Base-by-base conservation (phyloP, 2,113 vertebrate species). In the Romanogobio albipinnatus region DNA sequence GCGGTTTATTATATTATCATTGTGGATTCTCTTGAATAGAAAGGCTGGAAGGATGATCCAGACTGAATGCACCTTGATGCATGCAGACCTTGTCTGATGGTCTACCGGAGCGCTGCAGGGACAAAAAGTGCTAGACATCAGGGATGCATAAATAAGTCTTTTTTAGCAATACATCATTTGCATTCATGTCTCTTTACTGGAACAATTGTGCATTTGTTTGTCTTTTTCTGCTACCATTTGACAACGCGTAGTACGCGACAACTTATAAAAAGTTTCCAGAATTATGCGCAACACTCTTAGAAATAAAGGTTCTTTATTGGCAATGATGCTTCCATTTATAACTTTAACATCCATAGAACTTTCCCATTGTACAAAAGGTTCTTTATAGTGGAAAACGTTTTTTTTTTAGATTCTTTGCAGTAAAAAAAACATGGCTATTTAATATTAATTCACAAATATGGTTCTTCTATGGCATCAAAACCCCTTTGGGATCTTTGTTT, bases 41-140 rank as follows among this genome's bases (percentile, higher is more conserved):
- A 11, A 9, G 4, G 2, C 59, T 61, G 29, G 53, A 61, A 24
- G 43, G 22, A 79, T 79, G n/a, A 22, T 66, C 9, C 61, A 24
- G 33, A 74, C n/a, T 19, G n/a, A 62, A 10, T 64, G 39, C 59
- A 80, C 43, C n/a, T 66, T 76, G 74, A 81, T 45, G 53, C 76
- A 39, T n/a, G 39, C 43, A 49, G 71, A 26, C 3, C 22, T 24
- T 26, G 71, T 47, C 64, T 68, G 29, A 29, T 11, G 73, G 11
- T 26, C 58, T 80, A 56, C 76, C 24, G 19, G 43, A n/a, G 19
- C 24, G 13, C 71, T 19, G 74, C 49, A 76, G 45, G 49, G 74
- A 53, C 22, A 49, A 74, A 74, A n/a, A 59, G 33, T 39, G 33
- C 10, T 36, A n/a, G 53, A 22, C 4, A 43, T 22, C 68, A 71